phyloP scores from a whole-genome alignment of 92 coral and sea anemone genomes.

The Meandrina meandrites region DNA sequence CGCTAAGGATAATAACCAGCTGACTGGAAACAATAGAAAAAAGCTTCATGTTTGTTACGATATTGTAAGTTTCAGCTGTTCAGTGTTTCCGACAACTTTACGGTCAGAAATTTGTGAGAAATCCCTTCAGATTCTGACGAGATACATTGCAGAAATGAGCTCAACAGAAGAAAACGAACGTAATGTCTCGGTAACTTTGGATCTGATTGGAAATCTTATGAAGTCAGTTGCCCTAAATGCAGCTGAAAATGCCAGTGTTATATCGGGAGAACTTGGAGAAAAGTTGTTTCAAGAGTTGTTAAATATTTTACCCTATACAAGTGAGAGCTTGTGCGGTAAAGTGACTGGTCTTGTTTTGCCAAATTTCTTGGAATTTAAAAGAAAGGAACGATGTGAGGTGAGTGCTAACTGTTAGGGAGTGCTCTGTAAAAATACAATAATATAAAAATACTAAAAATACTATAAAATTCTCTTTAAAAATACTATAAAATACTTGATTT shows the following conservation, averaged over 20 bases:
- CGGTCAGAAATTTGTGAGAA: conserved; percentile 39
- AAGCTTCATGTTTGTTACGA: conserved; percentile 67
- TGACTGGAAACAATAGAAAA: conserved; percentile 43
- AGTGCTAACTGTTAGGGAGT: background rate
- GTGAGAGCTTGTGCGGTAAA: conserved; percentile 70
- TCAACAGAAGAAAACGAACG: conserved; percentile 11
- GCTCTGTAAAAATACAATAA: too few species aligned
- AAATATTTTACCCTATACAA: conserved; percentile 52
- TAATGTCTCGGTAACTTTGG: conserved; percentile 71
- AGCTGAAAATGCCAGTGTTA: conserved; percentile 11
- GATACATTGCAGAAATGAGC: conserved; percentile 35
- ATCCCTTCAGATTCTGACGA: conserved; percentile 49
- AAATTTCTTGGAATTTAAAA: conserved; percentile 52
- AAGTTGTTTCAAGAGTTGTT: conserved; percentile 65
- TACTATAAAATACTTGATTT: too few species aligned
- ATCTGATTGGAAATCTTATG: conserved; percentile 74
- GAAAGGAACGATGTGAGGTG: conserved; percentile 52
- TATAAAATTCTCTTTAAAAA: too few species aligned
- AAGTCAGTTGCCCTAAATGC: conserved; percentile 28
- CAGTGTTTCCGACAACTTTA: conserved; percentile 45
- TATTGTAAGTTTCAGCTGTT: conserved; percentile 64
- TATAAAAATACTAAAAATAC: too few species aligned
- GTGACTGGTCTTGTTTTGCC: conserved; percentile 77
- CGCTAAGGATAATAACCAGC: background rate
- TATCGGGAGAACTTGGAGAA: conserved; percentile 55